Evolutionary conservation across 2,113 vertebrate genomes (phyloP).

Genomic region (Chelonoidis abingdonii): DNA sequence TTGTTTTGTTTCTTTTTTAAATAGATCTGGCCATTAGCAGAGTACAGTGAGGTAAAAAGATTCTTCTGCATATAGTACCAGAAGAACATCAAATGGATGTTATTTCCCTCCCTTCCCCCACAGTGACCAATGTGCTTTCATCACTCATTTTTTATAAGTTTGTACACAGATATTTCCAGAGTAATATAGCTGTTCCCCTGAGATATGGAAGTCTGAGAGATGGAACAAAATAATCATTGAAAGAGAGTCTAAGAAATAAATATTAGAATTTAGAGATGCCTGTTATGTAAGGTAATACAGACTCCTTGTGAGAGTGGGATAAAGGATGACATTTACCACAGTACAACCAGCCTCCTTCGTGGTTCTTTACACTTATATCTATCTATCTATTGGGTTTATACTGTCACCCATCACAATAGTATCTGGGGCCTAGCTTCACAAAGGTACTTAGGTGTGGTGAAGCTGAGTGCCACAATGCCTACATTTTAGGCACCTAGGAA

Average conservation of each 20-base stretch:
- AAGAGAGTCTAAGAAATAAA: neutral
- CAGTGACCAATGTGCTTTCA: neutral
- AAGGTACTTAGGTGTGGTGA: neutral
- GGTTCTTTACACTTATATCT: neutral
- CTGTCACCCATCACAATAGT: fast-evolving
- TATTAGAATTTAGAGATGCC: neutral
- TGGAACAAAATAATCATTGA: neutral
- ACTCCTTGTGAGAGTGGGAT: neutral
- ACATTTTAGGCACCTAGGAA: neutral
- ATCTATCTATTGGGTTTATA: neutral
- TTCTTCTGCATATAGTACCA: neutral
- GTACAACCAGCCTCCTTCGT: no score
- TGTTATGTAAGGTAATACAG: neutral
- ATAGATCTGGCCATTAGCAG: neutral
- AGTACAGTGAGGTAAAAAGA: neutral
- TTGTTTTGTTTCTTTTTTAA: neutral
- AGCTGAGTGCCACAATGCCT: neutral
- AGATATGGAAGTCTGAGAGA: neutral
- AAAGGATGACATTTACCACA: neutral
- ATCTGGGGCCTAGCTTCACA: neutral
- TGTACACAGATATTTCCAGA: neutral
- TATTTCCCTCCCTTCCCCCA: fast-evolving
- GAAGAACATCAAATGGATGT: neutral
- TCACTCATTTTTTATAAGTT: fast-evolving
- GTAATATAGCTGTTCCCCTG: neutral